Conservation (phyloP, 1,140 invertebrate genomes). For the Antheraea pernyi region DNA sequence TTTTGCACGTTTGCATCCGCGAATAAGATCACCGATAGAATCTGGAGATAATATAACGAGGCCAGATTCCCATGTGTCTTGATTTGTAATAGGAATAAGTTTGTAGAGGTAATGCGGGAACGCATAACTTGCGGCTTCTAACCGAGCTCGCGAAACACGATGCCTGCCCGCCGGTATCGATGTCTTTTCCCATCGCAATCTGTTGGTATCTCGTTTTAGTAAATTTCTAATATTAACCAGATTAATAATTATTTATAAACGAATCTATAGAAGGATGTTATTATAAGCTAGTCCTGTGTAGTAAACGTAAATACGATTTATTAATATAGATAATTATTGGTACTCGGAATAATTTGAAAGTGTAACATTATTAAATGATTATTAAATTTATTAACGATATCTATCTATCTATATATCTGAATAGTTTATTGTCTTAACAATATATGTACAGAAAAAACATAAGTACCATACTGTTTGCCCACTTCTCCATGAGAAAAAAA, state of each 20-base stretch:
- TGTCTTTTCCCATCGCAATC: constrained; percentile 48
- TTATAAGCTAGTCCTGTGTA: neutral
- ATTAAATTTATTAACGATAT: too few species aligned
- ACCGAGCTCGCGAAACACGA: constrained; percentile 54
- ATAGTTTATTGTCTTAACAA: too few species aligned
- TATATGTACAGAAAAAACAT: too few species aligned
- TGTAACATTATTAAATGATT: too few species aligned
- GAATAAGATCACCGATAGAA: too few species aligned
- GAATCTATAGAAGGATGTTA: neutral
- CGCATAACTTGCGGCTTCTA: constrained; percentile 58
- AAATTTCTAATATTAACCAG: neutral
- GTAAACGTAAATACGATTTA: too few species aligned
- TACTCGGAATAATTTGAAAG: too few species aligned
- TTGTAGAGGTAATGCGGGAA: constrained; percentile 29
- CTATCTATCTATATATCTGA: too few species aligned
- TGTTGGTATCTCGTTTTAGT: constrained; percentile 1
- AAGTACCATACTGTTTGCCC: too few species aligned
- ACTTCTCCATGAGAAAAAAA: too few species aligned
- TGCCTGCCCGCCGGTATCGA: constrained; percentile 44
- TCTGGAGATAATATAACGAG: constrained; percentile 13
- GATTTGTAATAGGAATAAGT: constrained; percentile 62
- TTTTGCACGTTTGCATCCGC: too few species aligned
- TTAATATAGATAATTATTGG: too few species aligned
- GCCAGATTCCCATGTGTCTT: constrained; percentile 58
- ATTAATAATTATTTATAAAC: constrained; percentile 2